These are phyloP conservation scores for Holothuria glaberrima DNA, from an alignment of 35 echinoderm and acorn worm species.

Conservation along the genomic window DNA sequence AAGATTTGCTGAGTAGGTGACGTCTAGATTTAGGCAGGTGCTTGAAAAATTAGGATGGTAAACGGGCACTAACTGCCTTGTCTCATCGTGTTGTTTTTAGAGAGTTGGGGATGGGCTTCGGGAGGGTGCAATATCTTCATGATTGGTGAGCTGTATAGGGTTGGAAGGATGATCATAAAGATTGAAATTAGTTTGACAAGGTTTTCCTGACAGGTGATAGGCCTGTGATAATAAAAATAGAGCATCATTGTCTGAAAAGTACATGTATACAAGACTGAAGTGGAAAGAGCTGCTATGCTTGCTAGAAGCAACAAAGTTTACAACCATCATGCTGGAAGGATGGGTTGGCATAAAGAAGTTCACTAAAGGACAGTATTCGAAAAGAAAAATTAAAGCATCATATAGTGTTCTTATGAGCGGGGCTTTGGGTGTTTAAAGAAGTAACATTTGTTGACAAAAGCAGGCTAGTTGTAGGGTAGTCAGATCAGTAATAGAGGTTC, in stretches of 20 bases:
- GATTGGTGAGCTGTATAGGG: too few species aligned
- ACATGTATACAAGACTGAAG: background rate
- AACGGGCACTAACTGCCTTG: background rate
- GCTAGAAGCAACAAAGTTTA: background rate
- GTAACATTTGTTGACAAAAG: too few species aligned
- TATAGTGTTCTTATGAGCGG: too few species aligned
- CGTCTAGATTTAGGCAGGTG: background rate
- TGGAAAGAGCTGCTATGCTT: background rate
- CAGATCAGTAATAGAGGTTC: too few species aligned
- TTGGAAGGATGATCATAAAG: too few species aligned
- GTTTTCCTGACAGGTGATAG: background rate
- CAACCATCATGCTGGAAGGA: background rate
- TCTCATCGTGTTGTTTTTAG: too few species aligned
- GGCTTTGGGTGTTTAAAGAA: too few species aligned
- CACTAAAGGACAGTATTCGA: background rate
- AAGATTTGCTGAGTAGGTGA: constrained; percentile 4
- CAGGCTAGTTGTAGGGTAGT: too few species aligned
- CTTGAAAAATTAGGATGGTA: background rate
- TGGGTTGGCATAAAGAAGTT: background rate
- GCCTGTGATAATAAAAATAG: background rate
- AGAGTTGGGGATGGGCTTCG: too few species aligned
- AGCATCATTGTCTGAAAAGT: background rate
- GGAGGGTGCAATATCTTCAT: too few species aligned
- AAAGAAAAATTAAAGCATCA: too few species aligned
- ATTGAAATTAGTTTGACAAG: too few species aligned